These are phyloP conservation scores for Gonocerus acuteangulatus DNA, from an alignment of 2,888 invertebrate genomes.

Conservation along the genomic window DNA sequence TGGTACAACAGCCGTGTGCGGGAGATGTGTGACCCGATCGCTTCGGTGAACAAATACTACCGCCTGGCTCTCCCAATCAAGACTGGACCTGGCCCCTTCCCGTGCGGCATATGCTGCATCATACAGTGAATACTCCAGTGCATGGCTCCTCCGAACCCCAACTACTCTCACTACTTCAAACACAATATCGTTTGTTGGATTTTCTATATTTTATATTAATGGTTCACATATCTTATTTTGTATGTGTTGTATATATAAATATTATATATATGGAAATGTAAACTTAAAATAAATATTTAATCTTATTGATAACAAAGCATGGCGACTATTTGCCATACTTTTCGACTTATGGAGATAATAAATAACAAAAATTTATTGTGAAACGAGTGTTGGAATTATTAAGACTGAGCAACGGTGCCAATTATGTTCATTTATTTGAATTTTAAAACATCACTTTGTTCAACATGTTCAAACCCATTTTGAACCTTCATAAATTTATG, in stretches of 20 bases:
- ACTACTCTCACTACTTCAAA: not conserved
- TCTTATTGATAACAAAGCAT: slow-evolving; percentile 12
- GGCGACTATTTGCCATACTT: slow-evolving; percentile 1
- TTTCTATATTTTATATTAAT: slow-evolving; percentile 30
- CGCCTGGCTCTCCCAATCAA: slow-evolving; percentile 32
- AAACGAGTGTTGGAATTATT: slow-evolving; percentile 27
- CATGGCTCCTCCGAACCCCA: slow-evolving; percentile 7
- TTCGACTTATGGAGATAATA: slow-evolving; percentile 17
- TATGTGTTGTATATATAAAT: slow-evolving; percentile 31
- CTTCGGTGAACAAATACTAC: slow-evolving; percentile 37
- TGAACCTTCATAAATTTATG: not conserved
- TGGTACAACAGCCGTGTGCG: slow-evolving; percentile 26
- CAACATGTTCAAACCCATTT: not conserved
- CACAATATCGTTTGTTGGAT: slow-evolving; percentile 19
- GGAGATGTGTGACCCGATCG: slow-evolving; percentile 36
- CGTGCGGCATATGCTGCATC: slow-evolving; percentile 39
- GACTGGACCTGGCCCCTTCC: slow-evolving; percentile 35
- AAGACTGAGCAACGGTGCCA: slow-evolving; percentile 39
- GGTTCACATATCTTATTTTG: slow-evolving; percentile 32
- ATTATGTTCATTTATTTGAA: slow-evolving; percentile 32
- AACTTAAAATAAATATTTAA: slow-evolving; percentile 25
- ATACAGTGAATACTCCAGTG: slow-evolving; percentile 35
- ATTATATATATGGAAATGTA: slow-evolving; percentile 19
- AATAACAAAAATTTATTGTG: slow-evolving; percentile 16
- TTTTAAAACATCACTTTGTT: slow-evolving; percentile 7